Evolutionary conservation across 2,797 vertebrate species (phyloP).

Genomic region (Sternotherus odoratus): DNA sequence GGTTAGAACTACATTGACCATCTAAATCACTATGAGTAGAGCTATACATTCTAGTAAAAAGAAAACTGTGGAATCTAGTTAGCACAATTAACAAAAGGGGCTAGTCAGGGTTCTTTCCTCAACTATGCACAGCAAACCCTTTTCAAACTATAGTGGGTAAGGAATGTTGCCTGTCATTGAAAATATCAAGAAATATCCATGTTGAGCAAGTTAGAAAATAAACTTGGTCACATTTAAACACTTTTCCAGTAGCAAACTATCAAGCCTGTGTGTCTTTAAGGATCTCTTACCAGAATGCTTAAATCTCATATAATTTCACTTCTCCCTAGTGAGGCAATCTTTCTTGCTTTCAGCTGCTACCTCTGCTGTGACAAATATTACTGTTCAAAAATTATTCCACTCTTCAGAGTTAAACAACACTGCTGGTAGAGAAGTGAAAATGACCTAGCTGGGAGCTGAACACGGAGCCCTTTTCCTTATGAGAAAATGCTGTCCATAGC

Average conservation of each 20-base stretch:
- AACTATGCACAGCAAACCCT: neutral
- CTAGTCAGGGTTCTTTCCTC: neutral
- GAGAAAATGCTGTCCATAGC: neutral
- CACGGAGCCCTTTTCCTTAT: neutral
- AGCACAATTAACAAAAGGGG: neutral
- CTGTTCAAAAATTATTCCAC: neutral
- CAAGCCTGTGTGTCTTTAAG: slow-evolving; percentile 12
- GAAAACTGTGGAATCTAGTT: neutral
- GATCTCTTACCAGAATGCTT: neutral
- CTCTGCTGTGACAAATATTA: neutral
- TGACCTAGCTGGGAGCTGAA: neutral
- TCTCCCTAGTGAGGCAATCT: slow-evolving; percentile 12
- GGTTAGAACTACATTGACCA: neutral
- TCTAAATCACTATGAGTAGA: neutral
- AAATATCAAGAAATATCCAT: slow-evolving; percentile 19
- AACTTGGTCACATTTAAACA: slow-evolving; percentile 6
- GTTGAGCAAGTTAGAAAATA: neutral
- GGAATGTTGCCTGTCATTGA: neutral
- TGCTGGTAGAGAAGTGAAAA: neutral
- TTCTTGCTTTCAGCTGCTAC: slow-evolving; percentile 48
- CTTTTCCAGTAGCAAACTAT: neutral
- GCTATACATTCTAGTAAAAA: neutral
- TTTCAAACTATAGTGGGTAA: slow-evolving; percentile 6
- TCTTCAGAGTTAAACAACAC: slow-evolving; percentile 3
- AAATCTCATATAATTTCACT: slow-evolving; percentile 24